These are phyloP conservation scores for Cranoglanis bouderius DNA, from an alignment of 2,113 vertebrate genomes.

Conservation along the genomic window DNA sequence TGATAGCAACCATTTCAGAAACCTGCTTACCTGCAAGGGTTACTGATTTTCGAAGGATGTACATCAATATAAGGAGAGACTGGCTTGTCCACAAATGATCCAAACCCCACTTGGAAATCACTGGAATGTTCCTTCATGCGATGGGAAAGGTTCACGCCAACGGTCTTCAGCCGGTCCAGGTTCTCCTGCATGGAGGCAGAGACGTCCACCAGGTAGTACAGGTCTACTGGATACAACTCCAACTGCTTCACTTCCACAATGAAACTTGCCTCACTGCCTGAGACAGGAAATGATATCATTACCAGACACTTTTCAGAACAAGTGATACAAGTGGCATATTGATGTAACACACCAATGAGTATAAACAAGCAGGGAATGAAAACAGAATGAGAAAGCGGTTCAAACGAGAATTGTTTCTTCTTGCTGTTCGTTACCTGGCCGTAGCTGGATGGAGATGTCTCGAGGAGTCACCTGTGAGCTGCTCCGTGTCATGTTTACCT, in stretches of 20 bases:
- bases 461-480: conserved; percentile 88
- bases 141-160: conserved; percentile 88
- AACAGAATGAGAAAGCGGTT: background rate
- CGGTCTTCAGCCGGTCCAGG: conserved; percentile 89
- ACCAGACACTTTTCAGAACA: background rate
- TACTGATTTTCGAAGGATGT: conserved; percentile 90
- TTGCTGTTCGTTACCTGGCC: conserved; percentile 77
- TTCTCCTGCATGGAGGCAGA: conserved; percentile 96
- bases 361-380: background rate
- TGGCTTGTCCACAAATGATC: conserved; percentile 97
- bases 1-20: background rate
- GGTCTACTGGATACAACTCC: conserved; percentile 91
- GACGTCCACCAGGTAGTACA: conserved; percentile 96
- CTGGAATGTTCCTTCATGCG: conserved; percentile 87
- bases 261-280: conserved; percentile 86
- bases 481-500: conserved; percentile 71
- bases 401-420: background rate
- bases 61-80: conserved; percentile 95
- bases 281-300: conserved; percentile 37
- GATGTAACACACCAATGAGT: too few relatives aligned
- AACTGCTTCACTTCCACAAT: conserved; percentile 84
- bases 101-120: conserved; percentile 92
- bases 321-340: background rate
- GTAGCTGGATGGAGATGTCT: conserved; percentile 82
- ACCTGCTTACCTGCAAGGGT: conserved; percentile 88